A percentile compares a stretch with the other conserved stretches of the same genome.
Evolutionary conservation across 2,888 invertebrate species (phyloP).

Genomic region (Mechanitis messenoides): DNA sequence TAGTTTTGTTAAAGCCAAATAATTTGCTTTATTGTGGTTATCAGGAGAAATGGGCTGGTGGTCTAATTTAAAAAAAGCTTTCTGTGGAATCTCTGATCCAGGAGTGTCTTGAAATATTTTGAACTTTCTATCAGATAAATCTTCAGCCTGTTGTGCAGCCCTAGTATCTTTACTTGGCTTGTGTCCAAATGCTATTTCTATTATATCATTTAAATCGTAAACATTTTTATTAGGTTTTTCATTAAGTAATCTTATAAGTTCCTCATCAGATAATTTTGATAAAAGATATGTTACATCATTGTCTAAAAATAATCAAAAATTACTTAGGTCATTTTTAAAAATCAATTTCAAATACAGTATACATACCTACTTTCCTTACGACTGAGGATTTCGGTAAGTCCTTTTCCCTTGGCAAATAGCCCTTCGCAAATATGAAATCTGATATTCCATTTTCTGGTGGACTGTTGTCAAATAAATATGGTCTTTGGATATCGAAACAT

Average conservation of each 20-base stretch:
- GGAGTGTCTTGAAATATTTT: slow-evolving; percentile 33
- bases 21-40: slow-evolving; percentile 42
- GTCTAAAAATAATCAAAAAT: slow-evolving; percentile 37
- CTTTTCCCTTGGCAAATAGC: slow-evolving; percentile 52
- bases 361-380: slow-evolving; percentile 48
- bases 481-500: slow-evolving; percentile 38
- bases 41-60: slow-evolving; percentile 50
- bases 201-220: slow-evolving; percentile 52
- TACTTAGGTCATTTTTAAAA: slow-evolving; percentile 3
- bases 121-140: slow-evolving; percentile 12
- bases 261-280: slow-evolving; percentile 60
- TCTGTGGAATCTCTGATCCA: slow-evolving; percentile 32
- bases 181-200: slow-evolving; percentile 38
- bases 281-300: slow-evolving; percentile 55
- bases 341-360: slow-evolving; percentile 6
- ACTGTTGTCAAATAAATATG: slow-evolving; percentile 37
- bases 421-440: slow-evolving; percentile 48
- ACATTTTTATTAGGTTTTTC: slow-evolving; percentile 50
- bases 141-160: slow-evolving; percentile 14
- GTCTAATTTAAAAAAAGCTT: slow-evolving; percentile 51
- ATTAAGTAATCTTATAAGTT: slow-evolving; percentile 53
- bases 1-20: slow-evolving; percentile 52
- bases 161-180: slow-evolving; percentile 12
- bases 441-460: slow-evolving; percentile 46
- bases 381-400: slow-evolving; percentile 46